phyloP scores from a whole-genome alignment of 1,140 invertebrate species.

The Drosophila chauvacae region DNA sequence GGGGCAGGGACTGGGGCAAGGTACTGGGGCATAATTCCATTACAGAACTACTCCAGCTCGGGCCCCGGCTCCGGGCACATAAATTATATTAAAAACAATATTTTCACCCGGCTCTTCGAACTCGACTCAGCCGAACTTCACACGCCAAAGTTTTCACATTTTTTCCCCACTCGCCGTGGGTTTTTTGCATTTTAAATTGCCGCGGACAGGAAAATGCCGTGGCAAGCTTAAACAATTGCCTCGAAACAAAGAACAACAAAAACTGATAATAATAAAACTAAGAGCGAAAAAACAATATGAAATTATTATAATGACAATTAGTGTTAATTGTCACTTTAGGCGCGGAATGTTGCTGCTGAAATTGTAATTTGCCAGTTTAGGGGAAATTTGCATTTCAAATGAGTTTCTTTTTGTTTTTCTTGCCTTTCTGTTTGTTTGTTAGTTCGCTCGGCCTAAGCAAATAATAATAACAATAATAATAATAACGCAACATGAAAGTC shows the following conservation, averaged over 20 bases:
- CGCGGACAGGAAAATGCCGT: constrained; percentile 68
- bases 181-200: constrained; percentile 77
- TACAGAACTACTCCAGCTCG: constrained; percentile 52
- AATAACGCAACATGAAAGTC: constrained; percentile 60
- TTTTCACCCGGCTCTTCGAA: constrained; percentile 65
- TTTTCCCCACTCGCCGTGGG: background rate
- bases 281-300: constrained; percentile 66
- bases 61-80: constrained; percentile 30
- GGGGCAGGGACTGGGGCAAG: background rate
- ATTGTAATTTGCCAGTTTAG: constrained; percentile 66
- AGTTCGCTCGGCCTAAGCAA: constrained; percentile 55
- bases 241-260: constrained; percentile 35
- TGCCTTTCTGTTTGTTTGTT: constrained; percentile 30
- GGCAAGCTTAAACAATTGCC: constrained; percentile 78
- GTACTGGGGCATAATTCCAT: constrained; percentile 66
- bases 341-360: constrained; percentile 55
- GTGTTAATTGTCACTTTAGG: constrained; percentile 82
- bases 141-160: constrained; percentile 60
- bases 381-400: constrained; percentile 78
- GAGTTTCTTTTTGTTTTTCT: constrained; percentile 56
- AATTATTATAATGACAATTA: constrained; percentile 83
- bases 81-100: constrained; percentile 75
- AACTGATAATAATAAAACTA: constrained; percentile 24
- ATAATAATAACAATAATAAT: constrained; percentile 53
- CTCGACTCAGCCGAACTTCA: constrained; percentile 62